Evolutionary conservation across 2,888 invertebrate genomes (phyloP), one percentile per base, ranked within the genome.

Genomic region (Netelia melanura): DNA sequence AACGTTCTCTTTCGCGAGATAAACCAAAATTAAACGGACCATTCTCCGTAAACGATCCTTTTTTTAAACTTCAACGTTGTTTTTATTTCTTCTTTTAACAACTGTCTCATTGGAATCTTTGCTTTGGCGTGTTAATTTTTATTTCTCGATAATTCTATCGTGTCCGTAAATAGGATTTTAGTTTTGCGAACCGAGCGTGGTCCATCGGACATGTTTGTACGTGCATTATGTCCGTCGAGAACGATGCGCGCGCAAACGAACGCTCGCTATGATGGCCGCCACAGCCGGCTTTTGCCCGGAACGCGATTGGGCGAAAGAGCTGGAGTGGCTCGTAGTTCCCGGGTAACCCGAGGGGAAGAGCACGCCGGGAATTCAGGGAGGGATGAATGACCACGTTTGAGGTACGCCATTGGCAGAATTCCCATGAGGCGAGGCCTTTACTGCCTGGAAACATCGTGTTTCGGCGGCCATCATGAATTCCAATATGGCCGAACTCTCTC

Each of bases 381-480:
- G 93, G 92, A 90, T 90, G 90, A 87, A 87, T 86, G 89, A 89
- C 85, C 88, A 83, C 74, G 86, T 86, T 86, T 86, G 85, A 80
- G 88, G 85, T 84, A 88, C 88, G 90, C 91, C 86, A 92, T 92
- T 93, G 93, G 93, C 86, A 88, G 89, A 84, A 87, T 87, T 87
- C 86, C 86, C 87, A 89, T 86, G 88, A 89, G 90, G 90, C 90
- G 91, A 89, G 89, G 91, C 90, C 86, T 88, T 87, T 85, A 68
- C 75, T 76, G 82, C 75, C 80, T 85, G 89, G 87, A 91, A 89
- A 89, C 78, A 80, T 84, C 80, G 87, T 87, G 86, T 88, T 87
- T 83, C 76, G 87, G 90, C 93, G 89, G 93, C 93, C 93, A 93
- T 93, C 91, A 92, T 93, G 92, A 88, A 92, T 92, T 92, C 88